Evolutionary conservation across 2,797 vertebrate species (phyloP).

Genomic region (Bradypus variegatus): DNA sequence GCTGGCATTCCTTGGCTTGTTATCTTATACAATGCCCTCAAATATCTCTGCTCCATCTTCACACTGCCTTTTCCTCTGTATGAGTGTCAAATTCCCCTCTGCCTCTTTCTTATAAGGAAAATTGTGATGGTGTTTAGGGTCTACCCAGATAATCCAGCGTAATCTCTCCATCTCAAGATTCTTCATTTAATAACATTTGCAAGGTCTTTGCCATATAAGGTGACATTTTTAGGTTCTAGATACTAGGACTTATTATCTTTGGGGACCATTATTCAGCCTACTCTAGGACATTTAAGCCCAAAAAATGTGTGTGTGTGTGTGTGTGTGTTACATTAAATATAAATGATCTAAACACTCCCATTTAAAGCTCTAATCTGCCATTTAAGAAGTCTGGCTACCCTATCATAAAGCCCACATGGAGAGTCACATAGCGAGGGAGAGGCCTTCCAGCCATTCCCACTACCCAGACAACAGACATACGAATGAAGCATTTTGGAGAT

Average conservation of each 20-base stretch:
- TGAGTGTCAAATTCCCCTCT: not conserved
- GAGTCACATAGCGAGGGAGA: not conserved
- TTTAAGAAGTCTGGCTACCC: not conserved
- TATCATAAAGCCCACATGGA: not conserved
- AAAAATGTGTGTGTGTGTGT: too few species aligned
- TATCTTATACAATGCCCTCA: not conserved
- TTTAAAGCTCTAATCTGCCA: not conserved
- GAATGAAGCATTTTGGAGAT: not conserved
- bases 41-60: not conserved
- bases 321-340: too few species aligned
- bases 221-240: not conserved
- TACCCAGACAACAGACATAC: not conserved
- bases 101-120: not conserved
- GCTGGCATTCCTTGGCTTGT: not conserved
- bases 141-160: not conserved
- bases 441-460: not conserved
- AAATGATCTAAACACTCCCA: not conserved
- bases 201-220: not conserved
- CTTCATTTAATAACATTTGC: too few species aligned
- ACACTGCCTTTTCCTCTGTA: not conserved
- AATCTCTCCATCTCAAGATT: not conserved
- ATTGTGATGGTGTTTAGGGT: too few species aligned
- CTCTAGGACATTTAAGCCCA: not conserved
- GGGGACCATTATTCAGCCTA: not conserved
- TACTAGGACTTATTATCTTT: not conserved